These are phyloP conservation scores for Teleopsis dalmanni DNA, from an alignment of 1,140 invertebrate genomes.

Conservation along the genomic window DNA sequence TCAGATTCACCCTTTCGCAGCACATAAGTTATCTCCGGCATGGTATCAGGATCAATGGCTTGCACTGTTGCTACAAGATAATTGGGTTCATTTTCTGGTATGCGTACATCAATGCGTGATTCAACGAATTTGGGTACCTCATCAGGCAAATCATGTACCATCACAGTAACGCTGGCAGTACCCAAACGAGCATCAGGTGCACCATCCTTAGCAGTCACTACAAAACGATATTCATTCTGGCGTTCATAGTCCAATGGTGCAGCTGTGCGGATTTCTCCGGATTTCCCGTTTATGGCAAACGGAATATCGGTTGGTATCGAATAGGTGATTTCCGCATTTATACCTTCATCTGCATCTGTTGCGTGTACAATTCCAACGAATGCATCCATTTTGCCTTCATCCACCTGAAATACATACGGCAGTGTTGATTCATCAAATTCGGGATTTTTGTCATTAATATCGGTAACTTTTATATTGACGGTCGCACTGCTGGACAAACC, in stretches of 20 bases:
- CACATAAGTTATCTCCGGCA: constrained; percentile 73
- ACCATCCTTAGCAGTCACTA: constrained; percentile 81
- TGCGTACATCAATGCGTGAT: constrained; percentile 62
- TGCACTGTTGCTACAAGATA: constrained; percentile 66
- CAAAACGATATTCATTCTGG: constrained; percentile 72
- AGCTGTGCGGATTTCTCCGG: constrained; percentile 70
- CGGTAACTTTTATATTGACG: constrained; percentile 80
- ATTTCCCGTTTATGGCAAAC: constrained; percentile 68
- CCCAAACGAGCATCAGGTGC: constrained; percentile 76
- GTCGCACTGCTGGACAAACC: constrained; percentile 72
- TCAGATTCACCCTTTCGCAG: constrained; percentile 71
- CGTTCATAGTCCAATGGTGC: constrained; percentile 76
- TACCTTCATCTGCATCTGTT: constrained; percentile 70
- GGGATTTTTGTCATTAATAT: constrained; percentile 85
- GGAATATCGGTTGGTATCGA: constrained; percentile 69
- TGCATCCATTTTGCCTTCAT: constrained; percentile 65
- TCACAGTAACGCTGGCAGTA: constrained; percentile 77
- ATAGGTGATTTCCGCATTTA: constrained; percentile 58
- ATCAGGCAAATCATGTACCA: constrained; percentile 67
- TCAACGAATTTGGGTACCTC: constrained; percentile 75
- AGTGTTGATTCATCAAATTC: constrained; percentile 62
- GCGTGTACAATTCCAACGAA: constrained; percentile 74
- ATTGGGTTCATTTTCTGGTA: constrained; percentile 77
- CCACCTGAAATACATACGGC: constrained; percentile 72
- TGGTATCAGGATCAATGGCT: constrained; percentile 66